These are phyloP conservation scores for Pseudomyrmex pallidus DNA, from an alignment of 1,140 invertebrate genomes.

Conservation along the genomic window DNA sequence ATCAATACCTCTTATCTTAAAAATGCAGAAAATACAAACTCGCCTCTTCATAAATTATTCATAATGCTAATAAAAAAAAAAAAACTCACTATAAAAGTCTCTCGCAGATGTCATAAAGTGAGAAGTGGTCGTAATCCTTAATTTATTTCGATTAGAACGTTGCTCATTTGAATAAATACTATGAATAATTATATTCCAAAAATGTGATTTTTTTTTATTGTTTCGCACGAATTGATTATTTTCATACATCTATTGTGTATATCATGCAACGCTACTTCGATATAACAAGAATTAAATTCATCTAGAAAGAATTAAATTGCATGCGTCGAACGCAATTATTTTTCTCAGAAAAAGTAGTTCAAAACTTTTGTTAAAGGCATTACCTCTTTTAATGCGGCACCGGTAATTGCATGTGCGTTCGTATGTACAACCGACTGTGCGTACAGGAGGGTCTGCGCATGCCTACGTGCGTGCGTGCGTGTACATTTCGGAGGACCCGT, in stretches of 20 bases:
- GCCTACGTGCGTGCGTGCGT: constrained; percentile 23
- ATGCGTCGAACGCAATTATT: too few relatives aligned
- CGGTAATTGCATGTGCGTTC: constrained; percentile 37
- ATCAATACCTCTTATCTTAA: not conserved
- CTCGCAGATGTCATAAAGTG: too few relatives aligned
- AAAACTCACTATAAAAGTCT: not conserved
- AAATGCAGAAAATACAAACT: not conserved
- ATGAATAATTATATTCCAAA: constrained; percentile 21
- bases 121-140: not conserved
- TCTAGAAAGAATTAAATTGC: constrained; percentile 7
- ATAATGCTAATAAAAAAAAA: not conserved
- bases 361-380: constrained; percentile 35
- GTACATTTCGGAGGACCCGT: constrained; percentile 60
- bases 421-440: constrained; percentile 54
- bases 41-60: constrained; percentile 3
- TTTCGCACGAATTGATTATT: constrained; percentile 19
- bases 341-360: not conserved
- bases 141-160: constrained; percentile 34
- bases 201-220: constrained; percentile 2
- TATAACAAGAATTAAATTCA: not conserved
- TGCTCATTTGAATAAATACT: not conserved
- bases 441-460: constrained; percentile 16
- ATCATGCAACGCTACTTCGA: not conserved
- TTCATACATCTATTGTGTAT: not conserved
- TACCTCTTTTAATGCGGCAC: constrained; percentile 55